Evolutionary conservation across 2,113 vertebrate genomes (phyloP).

Genomic region (Daboia siamensis): DNA sequence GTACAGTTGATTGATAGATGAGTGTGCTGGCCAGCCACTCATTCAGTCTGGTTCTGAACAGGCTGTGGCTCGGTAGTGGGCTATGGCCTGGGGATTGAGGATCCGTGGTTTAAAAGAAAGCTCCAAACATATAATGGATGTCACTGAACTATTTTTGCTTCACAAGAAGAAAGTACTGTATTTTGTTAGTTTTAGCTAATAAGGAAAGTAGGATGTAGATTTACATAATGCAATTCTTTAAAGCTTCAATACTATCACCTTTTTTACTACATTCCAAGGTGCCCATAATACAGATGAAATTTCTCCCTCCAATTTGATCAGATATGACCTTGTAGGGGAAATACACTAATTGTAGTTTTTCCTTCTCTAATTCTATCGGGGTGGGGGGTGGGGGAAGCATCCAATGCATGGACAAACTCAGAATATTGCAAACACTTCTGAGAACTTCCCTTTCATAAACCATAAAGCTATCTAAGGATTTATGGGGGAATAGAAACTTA

Average conservation of each 20-base stretch:
- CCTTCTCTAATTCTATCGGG: neutral
- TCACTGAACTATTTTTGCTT: neutral
- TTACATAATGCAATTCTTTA: neutral
- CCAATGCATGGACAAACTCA: neutral
- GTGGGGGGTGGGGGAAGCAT: neutral
- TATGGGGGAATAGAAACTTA: neutral
- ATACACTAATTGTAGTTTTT: neutral
- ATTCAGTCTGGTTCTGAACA: neutral
- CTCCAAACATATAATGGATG: conserved; percentile 24
- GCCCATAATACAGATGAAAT: neutral
- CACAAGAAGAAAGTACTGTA: neutral
- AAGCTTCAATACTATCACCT: neutral
- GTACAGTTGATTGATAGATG: too few species aligned
- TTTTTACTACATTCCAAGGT: neutral
- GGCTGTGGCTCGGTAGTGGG: neutral
- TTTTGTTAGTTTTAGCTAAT: neutral
- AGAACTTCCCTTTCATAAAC: too few species aligned
- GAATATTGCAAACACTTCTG: too few species aligned
- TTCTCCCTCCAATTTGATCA: neutral
- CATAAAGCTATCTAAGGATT: too few species aligned
- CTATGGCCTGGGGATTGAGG: neutral
- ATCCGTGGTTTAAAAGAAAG: neutral
- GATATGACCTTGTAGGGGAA: neutral
- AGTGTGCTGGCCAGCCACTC: neutral
- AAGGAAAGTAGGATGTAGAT: neutral